Evolutionary conservation across 2,113 vertebrate genomes (phyloP), one percentile per base, ranked within the genome.

Genomic region (Porphyrio hochstetteri): DNA sequence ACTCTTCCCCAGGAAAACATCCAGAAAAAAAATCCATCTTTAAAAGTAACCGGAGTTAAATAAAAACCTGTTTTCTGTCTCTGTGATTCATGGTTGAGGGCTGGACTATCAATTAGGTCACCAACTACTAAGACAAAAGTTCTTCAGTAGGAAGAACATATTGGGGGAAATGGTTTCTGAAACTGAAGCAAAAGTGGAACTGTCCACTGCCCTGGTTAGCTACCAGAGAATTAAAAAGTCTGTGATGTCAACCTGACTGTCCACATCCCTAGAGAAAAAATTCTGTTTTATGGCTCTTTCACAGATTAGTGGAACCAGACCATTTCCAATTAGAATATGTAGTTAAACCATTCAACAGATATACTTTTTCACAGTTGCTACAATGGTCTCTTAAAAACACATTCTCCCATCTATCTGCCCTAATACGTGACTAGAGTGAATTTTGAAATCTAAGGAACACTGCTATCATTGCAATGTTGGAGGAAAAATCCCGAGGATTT

Each of bases 401-500:
- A 68, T 89, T 82, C 21, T 81, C 91, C 11, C 40, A 17, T 27
- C 28, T 52, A 11, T 28, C 19, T 91, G 20, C 86, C 59, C 38
- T 84, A 67, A 59, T 70, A 91, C 33, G 25, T 44, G 44, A 86
- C 25, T 55, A 53, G 21, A 77, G 36, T 57, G 91, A 74, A 75
- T 23, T 55, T 3, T 28, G 21, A 88, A 91, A 35, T 74, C 77
- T 91, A 44, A 84, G 16, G 27, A 94, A 84, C 55, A 24, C 12
- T 55, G 36, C 13, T 23, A 33, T 77, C 65, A 46, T 28, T 64
- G 16, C 4, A 13, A 70, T 19, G 14, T n/a, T 94, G 59, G 68
- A 81, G 64, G 65, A 81, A 81, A 91, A 35, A 31, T 20, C 53
- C 68, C 55, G 13, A 91, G n/a, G 18, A 67, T 88, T 93, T 91